phyloP scores from a whole-genome alignment of 2,113 vertebrate species.

The Plecturocebus donacophilus region DNA sequence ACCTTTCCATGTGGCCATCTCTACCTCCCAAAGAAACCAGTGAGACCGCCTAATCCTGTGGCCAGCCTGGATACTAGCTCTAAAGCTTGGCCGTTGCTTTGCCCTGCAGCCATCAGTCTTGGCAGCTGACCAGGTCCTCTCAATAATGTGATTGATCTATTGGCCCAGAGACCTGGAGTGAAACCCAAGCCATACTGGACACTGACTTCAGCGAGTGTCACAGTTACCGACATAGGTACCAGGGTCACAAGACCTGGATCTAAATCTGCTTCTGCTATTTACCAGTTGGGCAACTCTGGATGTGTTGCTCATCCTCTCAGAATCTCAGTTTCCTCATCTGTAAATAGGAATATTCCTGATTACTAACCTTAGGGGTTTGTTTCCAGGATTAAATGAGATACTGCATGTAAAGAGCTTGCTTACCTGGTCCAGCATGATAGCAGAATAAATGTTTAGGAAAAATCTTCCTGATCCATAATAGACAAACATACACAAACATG shows the following conservation, averaged over 20 bases:
- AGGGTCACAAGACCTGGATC: background rate
- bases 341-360: background rate
- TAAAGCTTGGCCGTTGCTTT: background rate
- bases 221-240: rapidly evolving
- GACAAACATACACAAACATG: background rate
- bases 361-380: background rate
- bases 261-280: background rate
- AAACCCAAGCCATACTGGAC: background rate
- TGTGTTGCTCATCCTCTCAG: background rate
- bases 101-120: background rate
- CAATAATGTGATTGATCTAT: background rate
- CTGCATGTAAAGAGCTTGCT: background rate
- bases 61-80: background rate
- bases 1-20: background rate
- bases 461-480: background rate
- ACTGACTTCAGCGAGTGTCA: background rate
- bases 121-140: background rate
- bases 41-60: background rate
- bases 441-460: background rate
- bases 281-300: background rate
- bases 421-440: background rate
- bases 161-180: background rate
- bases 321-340: background rate
- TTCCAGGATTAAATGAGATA: background rate
- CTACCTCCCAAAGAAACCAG: background rate